Base-by-base conservation (phyloP, 1,140 invertebrate genomes). In the Gonioctena quinquepunctata region DNA sequence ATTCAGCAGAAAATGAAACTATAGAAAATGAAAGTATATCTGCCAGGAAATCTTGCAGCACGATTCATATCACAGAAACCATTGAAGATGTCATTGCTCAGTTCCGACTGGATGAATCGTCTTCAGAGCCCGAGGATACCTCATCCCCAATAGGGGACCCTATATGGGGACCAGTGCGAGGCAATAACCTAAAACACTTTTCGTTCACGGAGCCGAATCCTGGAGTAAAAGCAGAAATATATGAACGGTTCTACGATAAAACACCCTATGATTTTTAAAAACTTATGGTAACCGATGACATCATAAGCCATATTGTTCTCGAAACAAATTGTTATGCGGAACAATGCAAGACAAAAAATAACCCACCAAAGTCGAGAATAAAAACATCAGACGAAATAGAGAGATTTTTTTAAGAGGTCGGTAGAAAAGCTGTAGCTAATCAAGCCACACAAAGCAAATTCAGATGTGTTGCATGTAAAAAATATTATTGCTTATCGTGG, bases 311-410 rank as follows among this genome's bases (percentile, higher is more conserved):
- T 19, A 48, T 42, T 27, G 66, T 56, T 19, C 18, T n/a, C 3
- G 54, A 66, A 57, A 57, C 52, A 6, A 66, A 66, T 26, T 26
- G 27, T 28, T 57, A 66, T 25, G 54, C 65, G n/a, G 5, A 19
- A 19, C 65, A 66, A 33, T 57, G 50, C 18, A 13, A 26, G 8
- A 19, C 7, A 42, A 59, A 66, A 21, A 66, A 50, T 60, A 49
- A 16, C 2, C 25, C 23, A 22, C 26, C 11, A 8, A 66, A 57
- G n/a, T 7, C 65, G 3, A 49, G 65, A 27, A 33, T 57, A 57
- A 33, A 7, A 11, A 1, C 8, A 23, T 7, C 2, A n/a, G 28
- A 59, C 5, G 66, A 68, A 60, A 68, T 68, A 13, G 42, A 66
- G 26, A 52, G 0, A 27, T 66, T 66, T 56, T 49, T 49, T 27